Conservation (phyloP, 2,888 invertebrate genomes). For the Erannis defoliaria region DNA sequence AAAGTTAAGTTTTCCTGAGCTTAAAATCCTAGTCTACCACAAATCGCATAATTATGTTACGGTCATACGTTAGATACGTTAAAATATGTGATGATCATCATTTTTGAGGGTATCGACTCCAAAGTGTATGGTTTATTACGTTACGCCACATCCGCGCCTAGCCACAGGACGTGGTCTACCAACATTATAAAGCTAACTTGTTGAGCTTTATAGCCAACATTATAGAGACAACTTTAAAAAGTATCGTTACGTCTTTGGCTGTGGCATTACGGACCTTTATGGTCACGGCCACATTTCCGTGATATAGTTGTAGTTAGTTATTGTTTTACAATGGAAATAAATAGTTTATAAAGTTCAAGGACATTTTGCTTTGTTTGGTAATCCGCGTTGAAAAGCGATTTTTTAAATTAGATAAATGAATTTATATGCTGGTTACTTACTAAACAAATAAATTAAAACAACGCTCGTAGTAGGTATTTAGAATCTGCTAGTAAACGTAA, state of each 20-base stretch:
- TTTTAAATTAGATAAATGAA: no score
- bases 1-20: no score
- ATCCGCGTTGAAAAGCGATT: constrained; percentile 46
- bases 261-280: constrained; percentile 47
- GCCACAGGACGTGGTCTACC: constrained; percentile 70
- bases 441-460: no score
- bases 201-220: constrained; percentile 5
- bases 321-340: constrained; percentile 42
- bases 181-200: constrained; percentile 29
- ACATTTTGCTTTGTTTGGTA: constrained; percentile 41
- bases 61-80: background rate
- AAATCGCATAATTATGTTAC: background rate
- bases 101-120: constrained; percentile 55
- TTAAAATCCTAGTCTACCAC: background rate
- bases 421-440: no score
- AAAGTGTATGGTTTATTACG: constrained; percentile 54
- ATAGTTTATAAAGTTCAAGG: constrained; percentile 45
- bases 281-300: constrained; percentile 60
- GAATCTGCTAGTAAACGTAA: no score
- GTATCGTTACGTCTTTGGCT: background rate
- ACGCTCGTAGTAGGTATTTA: no score
- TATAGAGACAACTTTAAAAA: constrained; percentile 35
- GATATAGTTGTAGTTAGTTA: constrained; percentile 45
- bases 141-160: constrained; percentile 74
- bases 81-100: constrained; percentile 43